Base-by-base conservation (phyloP, 2,113 vertebrate genomes). In the Phalacrocorax aristotelis region DNA sequence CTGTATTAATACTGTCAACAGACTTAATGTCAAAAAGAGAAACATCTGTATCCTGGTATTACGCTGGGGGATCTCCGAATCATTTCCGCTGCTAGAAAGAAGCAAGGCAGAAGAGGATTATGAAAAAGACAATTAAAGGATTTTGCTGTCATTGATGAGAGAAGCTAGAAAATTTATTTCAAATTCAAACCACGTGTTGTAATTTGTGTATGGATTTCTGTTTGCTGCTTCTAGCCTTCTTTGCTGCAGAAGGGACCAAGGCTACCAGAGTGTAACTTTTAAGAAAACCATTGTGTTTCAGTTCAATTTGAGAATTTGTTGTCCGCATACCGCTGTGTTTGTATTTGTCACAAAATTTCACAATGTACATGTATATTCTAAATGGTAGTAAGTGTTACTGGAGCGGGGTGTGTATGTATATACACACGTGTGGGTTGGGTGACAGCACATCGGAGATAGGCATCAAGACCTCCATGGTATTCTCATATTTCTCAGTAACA, bases 341-440 rank as follows among this genome's bases (percentile, higher is more conserved):
- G 68, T 54, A 49, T 65, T 60, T 48, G 13, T 55, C 42, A 55
- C 11, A 57, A 14, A 40, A 71, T 40, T 38, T 26, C 18, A 5
- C 32, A 10, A 6, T 9, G 12, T 32, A 14, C 16, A 0, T 21
- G 32, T 52, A 4, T 66, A 6, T 65, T 60, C 36, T 34, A 34
- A 42, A 26, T 15, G 26, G 26, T 5, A 42, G 25, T 15, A 36
- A 27, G 15, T 14, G 11, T 44, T 70, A 16, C 29, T 0, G 1
- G 25, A 11, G 70, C 3, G 55, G 29, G 2, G 26, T 5, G 29
- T 16, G 36, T 44, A 9, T 6, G 32, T 34, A 2, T 4, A 44
- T 27, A 15, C 2, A 0, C 3, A 1, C 0, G 1, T 4, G 12
- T 0, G 0, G 30, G 38, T 36, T 70, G 49, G 49, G 30, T 36